These are phyloP conservation scores for Drosophila pachea DNA, from an alignment of 1,140 invertebrate species.

Conservation along the genomic window DNA sequence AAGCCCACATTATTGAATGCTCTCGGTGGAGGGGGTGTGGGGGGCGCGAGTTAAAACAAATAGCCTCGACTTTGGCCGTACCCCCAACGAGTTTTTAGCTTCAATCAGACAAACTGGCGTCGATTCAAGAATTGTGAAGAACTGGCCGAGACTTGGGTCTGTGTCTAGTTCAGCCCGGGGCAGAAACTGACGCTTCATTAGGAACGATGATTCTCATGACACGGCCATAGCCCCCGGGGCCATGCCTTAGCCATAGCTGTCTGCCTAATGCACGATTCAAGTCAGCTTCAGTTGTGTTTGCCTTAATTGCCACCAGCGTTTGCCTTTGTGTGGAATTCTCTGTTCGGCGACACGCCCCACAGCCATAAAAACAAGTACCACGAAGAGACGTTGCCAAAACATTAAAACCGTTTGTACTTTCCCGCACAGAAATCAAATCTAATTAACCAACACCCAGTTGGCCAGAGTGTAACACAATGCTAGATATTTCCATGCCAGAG, in stretches of 20 bases:
- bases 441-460: constrained; percentile 42
- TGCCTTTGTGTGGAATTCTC: constrained; percentile 38
- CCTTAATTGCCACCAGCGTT: constrained; percentile 27
- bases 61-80: background rate
- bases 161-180: background rate
- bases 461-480: constrained; percentile 31
- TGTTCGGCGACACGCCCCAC: constrained; percentile 39
- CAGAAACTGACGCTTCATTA: constrained; percentile 28
- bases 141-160: background rate
- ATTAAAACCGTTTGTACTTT: constrained; percentile 24
- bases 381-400: constrained; percentile 31
- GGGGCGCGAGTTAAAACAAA: no score
- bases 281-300: constrained; percentile 9
- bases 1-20: background rate
- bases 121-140: constrained; percentile 1
- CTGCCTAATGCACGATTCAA: constrained; percentile 20
- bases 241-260: constrained; percentile 5
- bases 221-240: background rate
- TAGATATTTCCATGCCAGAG: constrained; percentile 12
- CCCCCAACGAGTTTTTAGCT: background rate
- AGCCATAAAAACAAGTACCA: constrained; percentile 24
- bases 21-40: no score
- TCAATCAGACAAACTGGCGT: constrained; percentile 32
- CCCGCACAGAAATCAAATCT: constrained; percentile 39
- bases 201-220: constrained; percentile 23